Base-by-base conservation (phyloP, 2,113 vertebrate species). In the Myotis lucifugus region DNA sequence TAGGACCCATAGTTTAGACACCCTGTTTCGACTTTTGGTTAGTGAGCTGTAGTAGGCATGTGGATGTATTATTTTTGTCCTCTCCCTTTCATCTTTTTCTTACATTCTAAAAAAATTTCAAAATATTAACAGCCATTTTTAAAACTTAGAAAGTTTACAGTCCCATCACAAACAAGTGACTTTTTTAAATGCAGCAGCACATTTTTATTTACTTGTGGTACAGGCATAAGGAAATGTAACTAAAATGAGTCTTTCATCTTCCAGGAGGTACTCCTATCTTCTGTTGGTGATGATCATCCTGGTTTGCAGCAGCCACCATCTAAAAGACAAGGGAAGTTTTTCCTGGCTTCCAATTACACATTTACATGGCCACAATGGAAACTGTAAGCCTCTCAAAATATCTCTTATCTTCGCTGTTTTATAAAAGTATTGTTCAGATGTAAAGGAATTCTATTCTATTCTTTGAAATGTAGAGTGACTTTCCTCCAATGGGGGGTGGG, bases 401-500 rank as follows among this genome's bases (percentile, higher is more conserved):
- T 13, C 46, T 94, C 66, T 25, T 25, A 70, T 56, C 23, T 70
- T 54, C 88, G 32, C 27, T 21, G 7, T 83, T 83, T 92, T 2
- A 18, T 61, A 42, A 34, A 93, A 87, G 23, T 66, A 56, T 25
- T 84, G 19, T 93, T 94, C 34, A 76, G 10, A 77, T 86, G n/a
- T 50, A 84, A 93, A 91, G 76, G 13, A 5, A 91, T 91, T 5
- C 2, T 8, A 78, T 34, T 82, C 25, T 50, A 7, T 70, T 13
- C 25, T 87, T 92, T 95, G 37, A 91, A 90, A 72, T 85, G 29
- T 25, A 93, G 37, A 87, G 8, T 82, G 48, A 59, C 48, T 94
- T 93, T 85, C 4, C 17, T 85, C 46, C 50, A 85, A 2, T 73
- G 40, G 12, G 3, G 32, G 8, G 2, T 8, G 11, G 17, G 23